Evolutionary conservation across 2,113 vertebrate genomes (phyloP), one percentile per base, ranked within the genome.

Genomic region (Symphodus melops): DNA sequence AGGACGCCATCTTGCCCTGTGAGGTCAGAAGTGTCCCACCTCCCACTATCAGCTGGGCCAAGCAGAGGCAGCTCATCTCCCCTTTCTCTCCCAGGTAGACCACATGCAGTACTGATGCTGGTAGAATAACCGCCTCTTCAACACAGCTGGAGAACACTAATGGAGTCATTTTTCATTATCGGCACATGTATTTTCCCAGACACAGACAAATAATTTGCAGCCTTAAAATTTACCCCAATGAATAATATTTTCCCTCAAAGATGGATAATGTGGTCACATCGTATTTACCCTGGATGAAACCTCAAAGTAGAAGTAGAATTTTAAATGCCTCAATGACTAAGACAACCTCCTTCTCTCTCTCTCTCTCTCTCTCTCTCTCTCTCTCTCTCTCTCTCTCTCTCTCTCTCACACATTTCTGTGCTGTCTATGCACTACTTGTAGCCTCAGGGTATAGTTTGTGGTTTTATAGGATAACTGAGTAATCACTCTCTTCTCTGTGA

Each of bases 21-120:
- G 97, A 98, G 71, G 96, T 98, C 42, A 95, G 92, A 79, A 97
- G 97, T 81, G 89, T 95, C 48, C 98, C 98, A 12, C 97, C 97
- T 11, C 96, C 98, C 25, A 85, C 95, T 64, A 94, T 99, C 71
- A 96, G 94, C 77, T 99, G 98, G 98, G 95, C 98, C 86, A 97
- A 94, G 87, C 97, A 97, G 76, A 94, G 75, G 72, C 98, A 97
- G 60, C 95, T 97, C 75, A 95, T 99, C 86, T 99, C 98, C 51
- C 98, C 98, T 0, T 97, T 96, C 85, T 99, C 98, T 61, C 93
- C 94, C 42, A 97, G 98, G 98, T 98, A 95, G 73, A 66, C 19
- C 6, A 58, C 59, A 58, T 28, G 11, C 28, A 21, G 9, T 25
- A 33, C 12, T 25, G 33, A 46, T 59, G 12, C 6, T 52, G 19